These are phyloP conservation scores for Heliothis virescens DNA, from an alignment of 1,140 invertebrate genomes.

Conservation along the genomic window DNA sequence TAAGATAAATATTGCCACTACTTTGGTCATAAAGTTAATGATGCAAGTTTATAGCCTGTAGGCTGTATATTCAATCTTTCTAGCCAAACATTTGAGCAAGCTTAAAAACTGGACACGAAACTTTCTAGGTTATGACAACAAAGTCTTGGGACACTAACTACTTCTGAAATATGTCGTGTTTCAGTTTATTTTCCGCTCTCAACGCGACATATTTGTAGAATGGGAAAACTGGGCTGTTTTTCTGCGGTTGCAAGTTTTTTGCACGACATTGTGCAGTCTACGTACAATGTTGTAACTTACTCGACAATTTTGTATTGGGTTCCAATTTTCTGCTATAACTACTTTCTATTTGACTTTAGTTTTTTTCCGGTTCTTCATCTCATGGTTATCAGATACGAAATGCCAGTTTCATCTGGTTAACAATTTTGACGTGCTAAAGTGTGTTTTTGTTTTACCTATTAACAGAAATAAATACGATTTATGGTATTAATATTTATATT, in stretches of 20 bases:
- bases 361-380: too few relatives aligned
- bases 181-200: neutral
- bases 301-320: too few relatives aligned
- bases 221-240: neutral
- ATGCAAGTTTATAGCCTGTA: neutral
- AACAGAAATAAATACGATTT: too few relatives aligned
- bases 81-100: neutral
- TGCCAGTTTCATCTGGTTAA: too few relatives aligned
- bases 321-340: too few relatives aligned
- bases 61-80: neutral
- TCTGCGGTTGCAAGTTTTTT: neutral
- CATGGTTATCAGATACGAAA: too few relatives aligned
- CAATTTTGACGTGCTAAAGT: too few relatives aligned
- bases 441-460: too few relatives aligned
- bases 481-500: too few relatives aligned
- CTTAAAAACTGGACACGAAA: neutral
- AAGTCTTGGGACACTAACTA: slow-evolving; percentile 22
- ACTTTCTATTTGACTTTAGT: too few relatives aligned
- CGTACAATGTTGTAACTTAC: neutral
- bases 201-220: neutral
- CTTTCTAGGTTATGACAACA: slow-evolving; percentile 31
- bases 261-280: neutral
- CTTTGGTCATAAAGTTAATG: neutral
- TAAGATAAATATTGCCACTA: too few relatives aligned
- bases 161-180: slow-evolving; percentile 11